Conservation (phyloP, 2,888 invertebrate genomes). For the Zele albiditarsus region DNA sequence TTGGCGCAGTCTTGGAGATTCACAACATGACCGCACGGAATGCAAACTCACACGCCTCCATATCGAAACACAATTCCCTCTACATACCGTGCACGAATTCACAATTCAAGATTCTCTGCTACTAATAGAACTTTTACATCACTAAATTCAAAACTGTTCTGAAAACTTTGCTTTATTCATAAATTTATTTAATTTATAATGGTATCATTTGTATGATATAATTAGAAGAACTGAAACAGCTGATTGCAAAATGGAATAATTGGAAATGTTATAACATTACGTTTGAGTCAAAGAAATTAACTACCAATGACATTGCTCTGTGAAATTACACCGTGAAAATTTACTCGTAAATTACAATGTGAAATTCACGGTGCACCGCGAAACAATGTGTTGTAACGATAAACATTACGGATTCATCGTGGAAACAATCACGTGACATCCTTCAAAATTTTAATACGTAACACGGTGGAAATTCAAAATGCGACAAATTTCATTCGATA, state of each 20-base stretch:
- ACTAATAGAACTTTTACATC: conserved; percentile 25
- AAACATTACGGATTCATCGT: too few relatives aligned
- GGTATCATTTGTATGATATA: not conserved
- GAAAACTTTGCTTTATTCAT: not conserved
- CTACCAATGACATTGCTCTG: not conserved
- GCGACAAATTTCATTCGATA: too few relatives aligned
- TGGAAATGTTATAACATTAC: not conserved
- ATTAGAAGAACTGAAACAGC: not conserved
- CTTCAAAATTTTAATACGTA: too few relatives aligned
- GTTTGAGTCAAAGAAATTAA: not conserved
- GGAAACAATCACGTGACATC: too few relatives aligned
- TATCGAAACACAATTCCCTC: conserved; percentile 21
- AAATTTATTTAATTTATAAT: not conserved
- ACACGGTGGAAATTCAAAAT: too few relatives aligned
- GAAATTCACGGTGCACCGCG: not conserved
- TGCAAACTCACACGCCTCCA: conserved; percentile 23
- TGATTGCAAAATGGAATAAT: not conserved
- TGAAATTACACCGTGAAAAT: too few relatives aligned
- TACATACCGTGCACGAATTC: conserved; percentile 21
- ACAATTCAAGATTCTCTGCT: conserved; percentile 39
- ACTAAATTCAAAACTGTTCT: not conserved
- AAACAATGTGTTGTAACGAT: too few relatives aligned
- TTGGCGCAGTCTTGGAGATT: conserved; percentile 39
- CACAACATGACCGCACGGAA: conserved; percentile 33
- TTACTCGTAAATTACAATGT: not conserved